A percentile compares a stretch with the other conserved stretches of the same genome.
phyloP scores from a whole-genome alignment of 2,113 vertebrate species.

The Delphinapterus leucas region DNA sequence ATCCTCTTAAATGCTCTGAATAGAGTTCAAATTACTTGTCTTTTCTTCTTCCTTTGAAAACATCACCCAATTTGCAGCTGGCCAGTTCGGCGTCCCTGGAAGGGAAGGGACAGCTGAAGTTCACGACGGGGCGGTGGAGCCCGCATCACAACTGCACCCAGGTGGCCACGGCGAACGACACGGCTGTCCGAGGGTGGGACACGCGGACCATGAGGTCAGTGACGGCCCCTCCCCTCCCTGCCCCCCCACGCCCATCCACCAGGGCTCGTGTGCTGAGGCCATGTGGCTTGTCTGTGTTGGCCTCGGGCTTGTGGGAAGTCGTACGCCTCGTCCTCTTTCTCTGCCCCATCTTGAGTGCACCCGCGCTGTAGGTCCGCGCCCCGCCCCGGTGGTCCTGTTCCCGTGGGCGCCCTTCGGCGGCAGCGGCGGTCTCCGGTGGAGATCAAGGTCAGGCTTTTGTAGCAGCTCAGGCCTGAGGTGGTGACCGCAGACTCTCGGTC shows the following conservation, averaged over 20 bases:
- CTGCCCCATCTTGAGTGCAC: rapidly evolving
- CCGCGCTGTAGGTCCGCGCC: not conserved
- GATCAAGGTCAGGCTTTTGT: not conserved
- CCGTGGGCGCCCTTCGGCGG: not conserved
- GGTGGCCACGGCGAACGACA: constrained; percentile 96
- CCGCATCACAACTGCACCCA: constrained; percentile 97
- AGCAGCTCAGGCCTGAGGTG: not conserved
- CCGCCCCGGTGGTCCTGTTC: not conserved
- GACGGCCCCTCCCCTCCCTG: rapidly evolving
- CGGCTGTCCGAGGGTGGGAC: constrained; percentile 94
- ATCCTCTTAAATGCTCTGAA: not conserved
- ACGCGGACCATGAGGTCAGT: constrained; percentile 95
- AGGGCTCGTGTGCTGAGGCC: rapidly evolving
- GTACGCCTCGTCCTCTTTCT: not conserved
- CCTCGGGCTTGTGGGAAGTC: not conserved
- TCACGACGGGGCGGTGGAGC: constrained; percentile 96
- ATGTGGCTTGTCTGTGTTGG: rapidly evolving
- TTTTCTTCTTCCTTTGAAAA: not conserved
- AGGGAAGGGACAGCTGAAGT: constrained; percentile 97
- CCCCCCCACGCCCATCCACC: rapidly evolving
- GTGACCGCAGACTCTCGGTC: not conserved
- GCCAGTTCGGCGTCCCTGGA: constrained; percentile 91
- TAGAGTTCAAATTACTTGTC: not conserved
- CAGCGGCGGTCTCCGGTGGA: not conserved
- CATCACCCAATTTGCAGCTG: constrained; percentile 81